Evolutionary conservation across 2,113 vertebrate species (phyloP), one percentile per base, ranked within the genome.

Genomic region (Leptosomus discolor): DNA sequence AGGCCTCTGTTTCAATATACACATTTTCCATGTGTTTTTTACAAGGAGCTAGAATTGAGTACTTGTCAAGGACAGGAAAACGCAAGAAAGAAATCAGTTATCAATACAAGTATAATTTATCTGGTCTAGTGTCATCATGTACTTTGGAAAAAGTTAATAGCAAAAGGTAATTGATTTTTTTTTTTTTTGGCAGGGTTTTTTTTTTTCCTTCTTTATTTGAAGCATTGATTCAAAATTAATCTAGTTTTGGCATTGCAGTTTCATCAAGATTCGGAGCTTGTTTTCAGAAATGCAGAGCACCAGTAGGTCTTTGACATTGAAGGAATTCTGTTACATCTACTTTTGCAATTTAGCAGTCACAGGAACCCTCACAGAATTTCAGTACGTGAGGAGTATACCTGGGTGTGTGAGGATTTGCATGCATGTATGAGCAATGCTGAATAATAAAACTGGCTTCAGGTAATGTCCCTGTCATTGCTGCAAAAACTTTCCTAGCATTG

Each of bases 351-450:
- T 36, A 37, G 50, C 37, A 34, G 34, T 45, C 7, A 7, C 12
- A 63, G 41, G 48, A 94, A 20, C 30, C 21, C 17, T 69, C 3
- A 2, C 11, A 30, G 46, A 85, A 80, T 70, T 89, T 61, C 20
- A 11, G 0, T 69, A 48, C 0, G 0, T 19, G 18, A 68, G 24
- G 30, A 20, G 15, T 20, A 29, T 57, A 68, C 39, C 41, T 69
- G 32, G 30, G 36, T 75, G 36, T 75, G 10, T 76, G 36, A 73
- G 20, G 41, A 67, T 90, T 88, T 94, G 39, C 18, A 7, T 80
- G 17, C 43, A 27, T 77, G 85, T 77, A 21, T 26, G 69, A 65
- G 63, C 46, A 61, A 54, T 19, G 17, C 6, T 86, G 76, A 85
- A 65, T 74, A 83, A 70, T 63, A 45, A 73, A 83, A 36, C 21